These are phyloP conservation scores for Pseudotriccus pelzelni DNA, from an alignment of 2,797 vertebrate genomes.

Conservation along the genomic window DNA sequence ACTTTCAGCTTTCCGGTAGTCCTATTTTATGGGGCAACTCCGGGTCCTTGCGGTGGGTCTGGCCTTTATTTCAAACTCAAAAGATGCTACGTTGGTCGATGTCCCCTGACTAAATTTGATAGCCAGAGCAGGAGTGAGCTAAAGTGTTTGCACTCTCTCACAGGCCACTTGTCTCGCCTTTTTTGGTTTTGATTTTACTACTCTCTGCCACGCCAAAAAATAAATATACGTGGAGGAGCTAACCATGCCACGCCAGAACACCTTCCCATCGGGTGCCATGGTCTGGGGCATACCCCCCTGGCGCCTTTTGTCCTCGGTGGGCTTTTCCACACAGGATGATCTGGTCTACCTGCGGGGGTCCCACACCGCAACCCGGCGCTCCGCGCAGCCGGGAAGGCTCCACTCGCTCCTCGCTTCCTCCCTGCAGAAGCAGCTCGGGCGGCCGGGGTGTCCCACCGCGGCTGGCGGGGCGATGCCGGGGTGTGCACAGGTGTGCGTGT, in stretches of 20 bases:
- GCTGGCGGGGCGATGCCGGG: background rate
- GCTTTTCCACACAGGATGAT: background rate
- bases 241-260: background rate
- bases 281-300: background rate
- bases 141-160: fast-evolving
- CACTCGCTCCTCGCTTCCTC: fast-evolving
- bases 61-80: background rate
- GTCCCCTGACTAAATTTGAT: background rate
- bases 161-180: background rate
- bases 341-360: background rate
- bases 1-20: background rate
- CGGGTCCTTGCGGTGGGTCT: background rate
- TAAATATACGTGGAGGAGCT: fast-evolving
- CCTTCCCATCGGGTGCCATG: background rate
- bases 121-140: background rate
- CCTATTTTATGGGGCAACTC: background rate
- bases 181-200: background rate
- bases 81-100: background rate
- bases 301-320: fast-evolving
- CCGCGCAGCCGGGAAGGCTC: background rate
- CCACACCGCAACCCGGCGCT: fast-evolving
- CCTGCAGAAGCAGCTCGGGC: fast-evolving
- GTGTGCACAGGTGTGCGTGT: fast-evolving
- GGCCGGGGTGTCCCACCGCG: fast-evolving
- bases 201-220: background rate